Conservation (phyloP, 2,888 invertebrate genomes). For the Zaprionus bogoriensis region DNA sequence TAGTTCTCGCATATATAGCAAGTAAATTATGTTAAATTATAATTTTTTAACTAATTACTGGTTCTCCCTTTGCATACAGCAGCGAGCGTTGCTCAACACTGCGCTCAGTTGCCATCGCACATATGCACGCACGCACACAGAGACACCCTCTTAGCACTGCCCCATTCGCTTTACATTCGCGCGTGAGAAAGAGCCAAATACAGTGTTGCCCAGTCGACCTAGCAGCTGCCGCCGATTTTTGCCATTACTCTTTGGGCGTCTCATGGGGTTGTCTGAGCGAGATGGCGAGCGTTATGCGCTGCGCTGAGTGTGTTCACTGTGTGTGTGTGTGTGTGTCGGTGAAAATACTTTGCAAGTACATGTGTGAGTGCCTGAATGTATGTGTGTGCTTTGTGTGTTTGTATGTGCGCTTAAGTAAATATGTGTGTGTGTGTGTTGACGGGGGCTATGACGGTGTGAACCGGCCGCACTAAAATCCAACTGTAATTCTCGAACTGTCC, state of each 20-base stretch:
- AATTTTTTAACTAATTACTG: slow-evolving; percentile 67
- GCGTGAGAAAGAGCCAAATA: slow-evolving; percentile 59
- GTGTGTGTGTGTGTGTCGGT: slow-evolving; percentile 13
- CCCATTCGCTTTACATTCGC: slow-evolving; percentile 50
- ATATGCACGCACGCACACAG: slow-evolving; percentile 35
- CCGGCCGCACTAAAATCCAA: slow-evolving; percentile 56
- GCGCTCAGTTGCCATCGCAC: slow-evolving; percentile 38
- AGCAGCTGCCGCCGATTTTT: slow-evolving; percentile 49
- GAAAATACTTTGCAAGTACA: slow-evolving; percentile 8
- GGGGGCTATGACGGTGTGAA: slow-evolving; percentile 58
- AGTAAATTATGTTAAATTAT: slow-evolving; percentile 62
- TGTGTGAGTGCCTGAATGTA: background rate
- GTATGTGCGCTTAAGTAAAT: background rate
- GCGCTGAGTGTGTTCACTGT: slow-evolving; percentile 26
- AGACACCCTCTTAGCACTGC: slow-evolving; percentile 59
- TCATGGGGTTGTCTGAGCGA: slow-evolving; percentile 47
- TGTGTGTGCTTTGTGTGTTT: slow-evolving; percentile 11
- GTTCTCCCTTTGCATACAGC: slow-evolving; percentile 24
- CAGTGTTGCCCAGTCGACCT: slow-evolving; percentile 30
- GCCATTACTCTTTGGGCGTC: slow-evolving; percentile 39
- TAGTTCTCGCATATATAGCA: slow-evolving; percentile 17
- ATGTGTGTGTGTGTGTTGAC: slow-evolving; percentile 42
- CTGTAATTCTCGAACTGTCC: slow-evolving; percentile 29
- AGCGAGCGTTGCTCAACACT: slow-evolving; percentile 61
- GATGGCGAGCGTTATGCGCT: slow-evolving; percentile 39